A percentile compares a stretch with the other conserved stretches of the same genome.
Conservation (phyloP, 2,797 vertebrate species). For the Myotis myotis region DNA sequence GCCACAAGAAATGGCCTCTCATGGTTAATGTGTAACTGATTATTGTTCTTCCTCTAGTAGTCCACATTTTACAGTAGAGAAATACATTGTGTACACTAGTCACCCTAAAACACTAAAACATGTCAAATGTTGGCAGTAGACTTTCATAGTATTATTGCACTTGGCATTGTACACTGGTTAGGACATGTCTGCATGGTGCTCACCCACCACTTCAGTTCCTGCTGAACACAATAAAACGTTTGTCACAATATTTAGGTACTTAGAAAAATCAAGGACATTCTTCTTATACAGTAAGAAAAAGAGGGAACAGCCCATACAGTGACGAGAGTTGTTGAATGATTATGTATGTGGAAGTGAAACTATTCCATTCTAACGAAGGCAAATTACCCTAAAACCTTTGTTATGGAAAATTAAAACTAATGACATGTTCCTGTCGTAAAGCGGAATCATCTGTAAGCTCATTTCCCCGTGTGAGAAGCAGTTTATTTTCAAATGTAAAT, state of each 20-base stretch:
- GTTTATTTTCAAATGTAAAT: constrained; percentile 54
- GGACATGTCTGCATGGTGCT: background rate
- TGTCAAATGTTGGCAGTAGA: background rate
- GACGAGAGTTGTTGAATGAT: constrained; percentile 12
- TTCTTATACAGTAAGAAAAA: background rate
- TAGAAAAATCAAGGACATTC: background rate
- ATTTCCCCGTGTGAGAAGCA: constrained; percentile 57
- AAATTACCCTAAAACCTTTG: constrained; percentile 72
- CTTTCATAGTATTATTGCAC: background rate
- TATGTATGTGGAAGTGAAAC: constrained; percentile 35
- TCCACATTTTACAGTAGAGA: constrained; percentile 55
- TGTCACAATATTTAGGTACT: constrained; percentile 7
- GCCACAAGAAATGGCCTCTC: constrained; percentile 54
- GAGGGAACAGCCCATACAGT: background rate
- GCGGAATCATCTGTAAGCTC: constrained; percentile 55
- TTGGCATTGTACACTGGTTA: background rate
- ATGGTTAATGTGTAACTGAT: constrained; percentile 67
- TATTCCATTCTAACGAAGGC: constrained; percentile 56
- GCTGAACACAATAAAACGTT: background rate
- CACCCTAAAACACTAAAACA: constrained; percentile 13
- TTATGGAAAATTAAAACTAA: constrained; percentile 78
- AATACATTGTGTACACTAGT: background rate
- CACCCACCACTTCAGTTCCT: background rate
- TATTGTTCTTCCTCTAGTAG: constrained; percentile 52
- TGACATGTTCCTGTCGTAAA: constrained; percentile 58